phyloP scores from a whole-genome alignment of 2,797 vertebrate species.

The Cuniculus paca region DNA sequence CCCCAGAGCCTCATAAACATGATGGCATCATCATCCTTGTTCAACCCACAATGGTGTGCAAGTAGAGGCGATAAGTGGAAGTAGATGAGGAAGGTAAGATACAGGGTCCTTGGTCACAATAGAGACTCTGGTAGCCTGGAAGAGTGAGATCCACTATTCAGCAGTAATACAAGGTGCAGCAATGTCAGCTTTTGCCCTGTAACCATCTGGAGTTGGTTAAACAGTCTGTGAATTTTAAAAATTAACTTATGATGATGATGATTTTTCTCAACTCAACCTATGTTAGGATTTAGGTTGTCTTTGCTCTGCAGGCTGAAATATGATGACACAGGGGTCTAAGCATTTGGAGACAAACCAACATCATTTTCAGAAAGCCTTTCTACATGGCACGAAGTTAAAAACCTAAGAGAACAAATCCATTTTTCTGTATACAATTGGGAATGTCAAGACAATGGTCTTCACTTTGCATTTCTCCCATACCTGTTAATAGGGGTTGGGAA shows the following conservation, averaged over 20 bases:
- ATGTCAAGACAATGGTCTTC: neutral
- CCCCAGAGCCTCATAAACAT: neutral
- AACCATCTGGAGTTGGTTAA: neutral
- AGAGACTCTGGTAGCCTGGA: neutral
- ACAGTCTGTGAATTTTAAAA: neutral
- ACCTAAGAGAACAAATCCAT: neutral
- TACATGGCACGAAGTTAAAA: neutral
- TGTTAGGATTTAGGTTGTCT: neutral
- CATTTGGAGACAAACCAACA: neutral
- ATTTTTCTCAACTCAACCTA: neutral
- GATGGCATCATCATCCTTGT: neutral
- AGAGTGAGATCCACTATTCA: neutral
- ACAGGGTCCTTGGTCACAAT: neutral
- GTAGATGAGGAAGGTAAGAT: neutral
- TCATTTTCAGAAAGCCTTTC: neutral
- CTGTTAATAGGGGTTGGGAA: neutral
- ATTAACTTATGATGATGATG: neutral
- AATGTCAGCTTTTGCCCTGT: neutral
- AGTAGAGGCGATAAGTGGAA: neutral
- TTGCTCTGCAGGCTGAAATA: neutral
- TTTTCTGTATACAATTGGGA: neutral
- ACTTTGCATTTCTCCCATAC: neutral
- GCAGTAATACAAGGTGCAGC: neutral
- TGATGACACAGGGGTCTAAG: neutral
- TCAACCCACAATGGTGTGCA: neutral